Conservation (phyloP, 1,140 invertebrate genomes). For the Drosophila simulans region DNA sequence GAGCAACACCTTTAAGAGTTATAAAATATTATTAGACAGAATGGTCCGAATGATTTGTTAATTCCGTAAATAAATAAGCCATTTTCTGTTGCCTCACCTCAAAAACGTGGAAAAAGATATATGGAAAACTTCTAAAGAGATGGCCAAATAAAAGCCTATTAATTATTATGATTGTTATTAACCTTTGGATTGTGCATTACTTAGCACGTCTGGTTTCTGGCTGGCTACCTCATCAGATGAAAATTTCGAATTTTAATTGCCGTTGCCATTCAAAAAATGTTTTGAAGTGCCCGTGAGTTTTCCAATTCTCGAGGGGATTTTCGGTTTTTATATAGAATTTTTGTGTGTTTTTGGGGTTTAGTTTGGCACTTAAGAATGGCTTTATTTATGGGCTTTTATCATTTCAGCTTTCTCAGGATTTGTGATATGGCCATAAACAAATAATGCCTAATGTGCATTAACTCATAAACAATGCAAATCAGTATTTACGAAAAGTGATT, state of each 20-base stretch:
- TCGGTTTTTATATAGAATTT: slow-evolving; percentile 31
- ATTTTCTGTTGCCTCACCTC: not conserved
- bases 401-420: slow-evolving; percentile 41
- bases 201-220: slow-evolving; percentile 30
- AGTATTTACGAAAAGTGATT: slow-evolving; percentile 71
- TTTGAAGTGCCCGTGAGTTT: slow-evolving; percentile 29
- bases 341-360: slow-evolving; percentile 41
- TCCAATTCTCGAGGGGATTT: slow-evolving; percentile 18
- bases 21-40: not conserved
- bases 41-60: not conserved
- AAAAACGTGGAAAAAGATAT: slow-evolving; percentile 29
- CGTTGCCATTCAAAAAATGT: slow-evolving; percentile 26
- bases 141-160: slow-evolving; percentile 29
- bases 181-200: slow-evolving; percentile 40
- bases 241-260: slow-evolving; percentile 17
- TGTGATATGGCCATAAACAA: slow-evolving; percentile 69
- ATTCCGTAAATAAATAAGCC: too few species aligned
- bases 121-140: slow-evolving; percentile 5
- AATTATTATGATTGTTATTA: slow-evolving; percentile 56
- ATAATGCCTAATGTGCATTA: slow-evolving; percentile 66
- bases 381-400: slow-evolving; percentile 77
- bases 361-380: slow-evolving; percentile 60
- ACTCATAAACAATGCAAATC: slow-evolving; percentile 71
- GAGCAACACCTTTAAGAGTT: too few species aligned
- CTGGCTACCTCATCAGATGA: slow-evolving; percentile 21